These are phyloP conservation scores for Sparus aurata DNA, from an alignment of 2,797 vertebrate genomes.

Conservation along the genomic window DNA sequence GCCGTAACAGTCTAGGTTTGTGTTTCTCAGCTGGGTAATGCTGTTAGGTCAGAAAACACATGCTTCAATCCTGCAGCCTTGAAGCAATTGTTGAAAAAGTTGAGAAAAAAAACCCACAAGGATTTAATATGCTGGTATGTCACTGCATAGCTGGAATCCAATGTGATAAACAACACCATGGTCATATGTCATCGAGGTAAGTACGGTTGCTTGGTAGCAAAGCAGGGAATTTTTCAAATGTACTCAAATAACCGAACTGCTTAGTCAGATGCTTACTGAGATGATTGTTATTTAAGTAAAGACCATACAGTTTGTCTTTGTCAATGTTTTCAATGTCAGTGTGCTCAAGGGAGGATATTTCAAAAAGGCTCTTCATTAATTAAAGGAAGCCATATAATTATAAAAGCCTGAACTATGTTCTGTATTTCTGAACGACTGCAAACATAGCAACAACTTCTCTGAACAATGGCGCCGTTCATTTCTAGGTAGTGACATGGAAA, in stretches of 20 bases:
- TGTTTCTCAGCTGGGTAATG: conserved; percentile 49
- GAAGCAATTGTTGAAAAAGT: conserved; percentile 19
- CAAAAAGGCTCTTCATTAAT: background rate
- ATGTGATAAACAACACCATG: background rate
- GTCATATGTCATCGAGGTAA: background rate
- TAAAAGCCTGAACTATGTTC: background rate
- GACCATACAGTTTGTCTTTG: too few relatives aligned
- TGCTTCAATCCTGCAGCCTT: conserved; percentile 18
- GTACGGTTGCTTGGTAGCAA: background rate
- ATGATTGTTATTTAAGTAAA: background rate
- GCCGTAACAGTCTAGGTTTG: conserved; percentile 57
- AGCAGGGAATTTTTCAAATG: background rate
- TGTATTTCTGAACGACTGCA: background rate
- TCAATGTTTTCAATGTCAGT: background rate
- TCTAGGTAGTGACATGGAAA: conserved; percentile 25
- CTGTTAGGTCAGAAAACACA: conserved; percentile 39
- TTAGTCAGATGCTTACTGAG: background rate
- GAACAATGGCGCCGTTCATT: conserved; percentile 13
- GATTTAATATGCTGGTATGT: background rate
- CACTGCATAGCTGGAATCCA: background rate
- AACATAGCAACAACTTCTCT: background rate
- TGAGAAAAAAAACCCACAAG: conserved; percentile 5
- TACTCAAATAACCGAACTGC: background rate
- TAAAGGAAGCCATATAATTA: background rate
- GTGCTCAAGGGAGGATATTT: background rate